Evolutionary conservation across 2,888 invertebrate species (phyloP).

Genomic region (Xylota sylvarum): DNA sequence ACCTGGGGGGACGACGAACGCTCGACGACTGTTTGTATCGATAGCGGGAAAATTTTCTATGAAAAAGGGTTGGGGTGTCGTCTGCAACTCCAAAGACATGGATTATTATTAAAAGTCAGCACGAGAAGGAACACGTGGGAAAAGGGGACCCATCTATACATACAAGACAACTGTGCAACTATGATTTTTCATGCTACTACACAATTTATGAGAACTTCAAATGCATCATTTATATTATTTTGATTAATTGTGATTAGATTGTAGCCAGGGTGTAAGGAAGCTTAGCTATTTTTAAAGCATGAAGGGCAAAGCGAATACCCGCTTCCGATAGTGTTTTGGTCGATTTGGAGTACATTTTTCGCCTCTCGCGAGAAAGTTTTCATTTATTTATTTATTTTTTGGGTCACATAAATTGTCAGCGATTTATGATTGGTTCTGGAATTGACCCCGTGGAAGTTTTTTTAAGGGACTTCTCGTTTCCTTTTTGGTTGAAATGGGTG

Average conservation of each 20-base stretch:
- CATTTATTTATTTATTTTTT: slow-evolving; percentile 62
- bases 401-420: slow-evolving; percentile 63
- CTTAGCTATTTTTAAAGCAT: slow-evolving; percentile 59
- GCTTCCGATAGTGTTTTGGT: slow-evolving; percentile 47
- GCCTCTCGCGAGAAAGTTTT: slow-evolving; percentile 48
- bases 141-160: slow-evolving; percentile 27
- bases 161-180: slow-evolving; percentile 54
- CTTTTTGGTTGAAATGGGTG: slow-evolving; percentile 5
- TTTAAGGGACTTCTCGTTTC: background rate
- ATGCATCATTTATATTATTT: slow-evolving; percentile 73
- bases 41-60: slow-evolving; percentile 24
- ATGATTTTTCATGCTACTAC: slow-evolving; percentile 48
- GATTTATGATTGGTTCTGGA: slow-evolving; percentile 43
- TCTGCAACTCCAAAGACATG: slow-evolving; percentile 48
- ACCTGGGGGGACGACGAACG: slow-evolving; percentile 22
- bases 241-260: slow-evolving; percentile 75
- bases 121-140: slow-evolving; percentile 21
- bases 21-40: slow-evolving; percentile 7
- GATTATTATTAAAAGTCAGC: slow-evolving; percentile 58
- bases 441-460: slow-evolving; percentile 12
- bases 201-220: slow-evolving; percentile 69
- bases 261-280: slow-evolving; percentile 42
- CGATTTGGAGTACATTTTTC: slow-evolving; percentile 58
- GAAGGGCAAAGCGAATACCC: background rate
- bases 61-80: slow-evolving; percentile 61